Evolutionary conservation across 2,888 invertebrate genomes (phyloP), one percentile per base, ranked within the genome.

Genomic region (Dendrolimus pini): DNA sequence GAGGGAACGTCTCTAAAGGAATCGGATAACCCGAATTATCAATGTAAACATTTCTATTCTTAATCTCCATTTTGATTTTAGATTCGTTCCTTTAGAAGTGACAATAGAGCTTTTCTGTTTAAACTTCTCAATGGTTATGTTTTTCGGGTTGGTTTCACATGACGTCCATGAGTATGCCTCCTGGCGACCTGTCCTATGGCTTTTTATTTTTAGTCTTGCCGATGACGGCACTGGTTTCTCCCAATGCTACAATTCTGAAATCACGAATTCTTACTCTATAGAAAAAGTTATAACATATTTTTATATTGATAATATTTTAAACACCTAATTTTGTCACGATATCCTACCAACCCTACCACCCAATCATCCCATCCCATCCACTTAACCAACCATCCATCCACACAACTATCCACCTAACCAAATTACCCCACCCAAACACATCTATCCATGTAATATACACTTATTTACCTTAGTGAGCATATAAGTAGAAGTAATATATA

Each of bases 1-100:
- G 30, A 30, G 30, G 30, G 30, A 3, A 6, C 6, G 30, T 30
- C 30, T 30, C 93, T 68, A 89, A 93, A 42, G 93, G 93, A 64
- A 93, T 86, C n/a, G 92, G 89, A 70, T 89, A 92, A 30, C 93
- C 86, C 59, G 93, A 74, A 72, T 93, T 93, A 69, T 93, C 93
- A 58, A 92, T 91, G 65, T 93, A 93, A 42, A 92, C 92, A 65
- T 82, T 85, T 75, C 92, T 93, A 57, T 91, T 30, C 30, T 30
- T 6, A 0, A 30, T 30, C 30, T 30, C 30, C 30, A 30, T 30
- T 30, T 30, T 30, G 80, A 90, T 90, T 83, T 91, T 93, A 68
- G 92, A 93, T 65, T 92, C 92, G 79, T 93, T 93, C 63, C 93
- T 93, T 70, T 92, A 83, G 77, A 93, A 93, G 62, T 93, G 91